A percentile compares a stretch with the other conserved stretches of the same genome.
phyloP scores from a whole-genome alignment of 2,888 invertebrate genomes.

The Cantharis nigra region DNA sequence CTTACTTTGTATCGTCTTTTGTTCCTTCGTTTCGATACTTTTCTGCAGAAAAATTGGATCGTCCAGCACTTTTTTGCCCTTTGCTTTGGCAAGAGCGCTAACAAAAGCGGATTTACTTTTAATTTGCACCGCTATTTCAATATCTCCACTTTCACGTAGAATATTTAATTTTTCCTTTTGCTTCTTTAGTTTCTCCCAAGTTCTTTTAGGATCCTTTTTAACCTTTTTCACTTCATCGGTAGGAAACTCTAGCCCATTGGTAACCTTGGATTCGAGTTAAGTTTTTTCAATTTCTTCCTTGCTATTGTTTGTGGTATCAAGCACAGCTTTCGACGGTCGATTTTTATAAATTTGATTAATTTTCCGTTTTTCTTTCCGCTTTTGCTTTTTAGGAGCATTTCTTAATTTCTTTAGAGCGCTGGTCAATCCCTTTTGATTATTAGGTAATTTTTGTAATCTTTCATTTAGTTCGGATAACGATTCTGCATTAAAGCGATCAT shows the following conservation, averaged over 20 bases:
- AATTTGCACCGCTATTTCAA: conserved; percentile 72
- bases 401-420: conserved; percentile 70
- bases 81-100: conserved; percentile 82
- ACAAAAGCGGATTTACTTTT: conserved; percentile 87
- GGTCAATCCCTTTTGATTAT: conserved; percentile 61
- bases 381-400: conserved; percentile 69
- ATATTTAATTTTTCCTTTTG: conserved; percentile 75
- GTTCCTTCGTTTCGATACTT: conserved; percentile 80
- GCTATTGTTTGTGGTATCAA: conserved; percentile 45
- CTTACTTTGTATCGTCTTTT: conserved; percentile 77
- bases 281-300: conserved; percentile 44
- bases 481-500: no score
- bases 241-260: conserved; percentile 72
- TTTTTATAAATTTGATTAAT: conserved; percentile 58
- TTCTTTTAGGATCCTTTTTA: conserved; percentile 75
- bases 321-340: conserved; percentile 52
- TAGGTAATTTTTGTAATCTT: conserved; percentile 65
- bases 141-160: conserved; percentile 72
- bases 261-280: conserved; percentile 36
- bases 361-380: conserved; percentile 63
- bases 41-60: conserved; percentile 84
- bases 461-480: conserved; percentile 69
- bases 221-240: conserved; percentile 64
- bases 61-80: conserved; percentile 91
- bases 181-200: conserved; percentile 78